phyloP scores from a whole-genome alignment of 2,113 vertebrate species.

The Amphilophus citrinellus region DNA sequence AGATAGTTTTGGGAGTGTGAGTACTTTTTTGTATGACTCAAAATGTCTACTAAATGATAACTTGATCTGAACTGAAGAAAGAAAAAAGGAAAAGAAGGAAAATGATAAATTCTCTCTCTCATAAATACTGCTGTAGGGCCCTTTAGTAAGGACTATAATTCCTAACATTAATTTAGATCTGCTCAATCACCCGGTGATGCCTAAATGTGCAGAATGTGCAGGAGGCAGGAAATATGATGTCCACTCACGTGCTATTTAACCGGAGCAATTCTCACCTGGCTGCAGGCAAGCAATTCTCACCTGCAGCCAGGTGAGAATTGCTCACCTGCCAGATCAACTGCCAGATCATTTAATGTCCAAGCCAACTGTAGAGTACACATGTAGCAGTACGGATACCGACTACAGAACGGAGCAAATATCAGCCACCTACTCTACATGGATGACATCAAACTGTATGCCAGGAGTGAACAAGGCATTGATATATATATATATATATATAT shows the following conservation, averaged over 20 bases:
- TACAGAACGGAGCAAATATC: too few relatives aligned
- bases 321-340: too few relatives aligned
- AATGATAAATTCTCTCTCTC: not conserved
- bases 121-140: not conserved
- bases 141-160: not conserved
- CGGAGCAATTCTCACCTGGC: fast-evolving
- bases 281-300: too few relatives aligned
- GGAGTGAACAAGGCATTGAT: too few relatives aligned
- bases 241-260: fast-evolving
- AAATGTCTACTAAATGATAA: not conserved
- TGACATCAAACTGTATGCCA: too few relatives aligned
- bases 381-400: too few relatives aligned
- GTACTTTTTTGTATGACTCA: fast-evolving
- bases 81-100: not conserved
- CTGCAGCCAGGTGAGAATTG: too few relatives aligned
- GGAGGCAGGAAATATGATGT: not conserved
- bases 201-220: too few relatives aligned
- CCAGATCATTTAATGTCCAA: not conserved
- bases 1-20: not conserved
- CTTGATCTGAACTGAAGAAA: not conserved
- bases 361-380: not conserved
- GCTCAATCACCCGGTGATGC: fast-evolving
- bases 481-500: too few relatives aligned
- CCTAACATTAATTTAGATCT: not conserved
- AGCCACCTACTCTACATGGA: too few relatives aligned